These are phyloP conservation scores for Lasioglossum marginatum DNA, from an alignment of 2,888 invertebrate species.

Conservation along the genomic window DNA sequence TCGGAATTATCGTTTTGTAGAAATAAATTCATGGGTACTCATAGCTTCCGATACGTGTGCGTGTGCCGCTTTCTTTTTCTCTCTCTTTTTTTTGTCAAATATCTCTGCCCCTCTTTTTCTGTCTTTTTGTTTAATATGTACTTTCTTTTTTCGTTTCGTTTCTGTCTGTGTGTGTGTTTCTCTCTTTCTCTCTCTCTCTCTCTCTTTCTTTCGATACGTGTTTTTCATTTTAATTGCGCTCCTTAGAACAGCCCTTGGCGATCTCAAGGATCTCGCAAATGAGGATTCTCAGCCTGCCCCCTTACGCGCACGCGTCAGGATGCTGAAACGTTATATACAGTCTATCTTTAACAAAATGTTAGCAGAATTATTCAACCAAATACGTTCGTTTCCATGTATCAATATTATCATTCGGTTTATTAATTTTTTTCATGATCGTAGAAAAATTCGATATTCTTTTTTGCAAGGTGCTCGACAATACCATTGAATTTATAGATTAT, in stretches of 20 bases:
- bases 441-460: background rate
- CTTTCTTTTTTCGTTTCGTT: slow-evolving; percentile 64
- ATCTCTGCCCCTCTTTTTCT: slow-evolving; percentile 59
- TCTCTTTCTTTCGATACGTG: slow-evolving; percentile 55
- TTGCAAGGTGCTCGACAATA: slow-evolving; percentile 5
- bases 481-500: background rate
- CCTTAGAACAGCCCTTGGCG: slow-evolving; percentile 75
- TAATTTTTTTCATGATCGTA: background rate
- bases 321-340: slow-evolving; percentile 83
- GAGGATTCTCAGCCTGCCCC: slow-evolving; percentile 72
- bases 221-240: slow-evolving; percentile 56
- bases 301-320: slow-evolving; percentile 82
- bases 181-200: slow-evolving; percentile 50
- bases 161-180: slow-evolving; percentile 37
- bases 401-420: background rate
- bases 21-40: slow-evolving; percentile 74
- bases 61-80: slow-evolving; percentile 81
- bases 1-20: slow-evolving; percentile 67
- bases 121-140: slow-evolving; percentile 52
- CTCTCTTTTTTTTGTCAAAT: slow-evolving; percentile 64
- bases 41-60: slow-evolving; percentile 83
- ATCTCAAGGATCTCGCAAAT: slow-evolving; percentile 77
- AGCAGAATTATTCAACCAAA: slow-evolving; percentile 52
- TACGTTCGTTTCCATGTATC: slow-evolving; percentile 51
- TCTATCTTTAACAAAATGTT: slow-evolving; percentile 66